Evolutionary conservation across 2,113 vertebrate genomes (phyloP).

Genomic region (Recurvirostra avosetta): DNA sequence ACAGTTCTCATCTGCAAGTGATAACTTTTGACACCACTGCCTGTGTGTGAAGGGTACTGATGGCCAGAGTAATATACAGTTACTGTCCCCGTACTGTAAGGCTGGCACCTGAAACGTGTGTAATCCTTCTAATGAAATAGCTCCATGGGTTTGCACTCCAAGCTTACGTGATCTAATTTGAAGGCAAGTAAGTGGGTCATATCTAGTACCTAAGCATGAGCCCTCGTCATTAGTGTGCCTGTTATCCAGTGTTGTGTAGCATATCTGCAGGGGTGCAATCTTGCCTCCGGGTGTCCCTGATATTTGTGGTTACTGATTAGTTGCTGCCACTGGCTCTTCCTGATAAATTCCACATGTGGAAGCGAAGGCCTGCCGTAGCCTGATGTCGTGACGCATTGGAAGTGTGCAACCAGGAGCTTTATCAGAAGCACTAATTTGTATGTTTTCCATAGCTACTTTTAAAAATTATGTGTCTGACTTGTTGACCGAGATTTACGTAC

Average conservation of each 20-base stretch:
- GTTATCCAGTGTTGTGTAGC: conserved; percentile 53
- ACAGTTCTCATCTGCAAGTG: conserved; percentile 54
- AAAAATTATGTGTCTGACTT: background rate
- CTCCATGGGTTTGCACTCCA: background rate
- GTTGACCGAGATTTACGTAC: background rate
- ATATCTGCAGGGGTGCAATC: conserved; percentile 59
- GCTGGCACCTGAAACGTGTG: background rate
- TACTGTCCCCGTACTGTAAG: background rate
- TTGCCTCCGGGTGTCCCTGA: conserved; percentile 40
- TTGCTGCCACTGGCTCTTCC: background rate
- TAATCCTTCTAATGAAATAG: conserved; percentile 39
- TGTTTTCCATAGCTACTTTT: background rate
- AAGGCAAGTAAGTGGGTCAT: conserved; percentile 42
- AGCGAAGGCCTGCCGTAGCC: background rate
- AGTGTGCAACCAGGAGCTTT: background rate
- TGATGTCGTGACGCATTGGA: background rate
- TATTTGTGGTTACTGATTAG: conserved; percentile 60
- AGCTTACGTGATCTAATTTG: conserved; percentile 25
- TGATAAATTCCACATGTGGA: conserved; percentile 28
- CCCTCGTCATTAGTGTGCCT: conserved; percentile 42
- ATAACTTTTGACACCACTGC: conserved; percentile 57
- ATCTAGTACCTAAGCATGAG: conserved; percentile 34
- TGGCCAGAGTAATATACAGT: background rate
- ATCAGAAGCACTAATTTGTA: background rate
- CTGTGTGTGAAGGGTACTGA: conserved; percentile 11